phyloP scores from a whole-genome alignment of 2,797 vertebrate genomes.

The Rhinatrema bivittatum region DNA sequence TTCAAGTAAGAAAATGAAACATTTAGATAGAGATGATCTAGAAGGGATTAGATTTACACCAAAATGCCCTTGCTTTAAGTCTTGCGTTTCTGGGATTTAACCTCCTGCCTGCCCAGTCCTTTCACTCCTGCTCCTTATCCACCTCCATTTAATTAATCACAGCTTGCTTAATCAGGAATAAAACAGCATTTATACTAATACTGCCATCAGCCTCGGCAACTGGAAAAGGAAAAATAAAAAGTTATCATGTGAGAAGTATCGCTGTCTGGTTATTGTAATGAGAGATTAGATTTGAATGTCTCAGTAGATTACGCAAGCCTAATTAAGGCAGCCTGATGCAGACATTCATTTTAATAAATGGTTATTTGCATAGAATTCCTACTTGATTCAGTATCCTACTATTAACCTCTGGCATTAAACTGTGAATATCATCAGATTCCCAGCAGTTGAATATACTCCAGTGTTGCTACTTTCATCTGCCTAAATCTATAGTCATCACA shows the following conservation, averaged over 20 bases:
- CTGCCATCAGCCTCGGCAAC: constrained; percentile 2
- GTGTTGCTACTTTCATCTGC: too few relatives aligned
- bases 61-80: background rate
- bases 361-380: too few relatives aligned
- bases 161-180: constrained; percentile 2
- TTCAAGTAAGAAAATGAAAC: too few relatives aligned
- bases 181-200: constrained; percentile 16
- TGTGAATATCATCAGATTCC: too few relatives aligned
- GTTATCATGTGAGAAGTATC: constrained; percentile 17
- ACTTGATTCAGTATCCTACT: too few relatives aligned
- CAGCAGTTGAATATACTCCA: too few relatives aligned
- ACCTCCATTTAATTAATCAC: constrained; percentile 16
- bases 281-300: constrained; percentile 18
- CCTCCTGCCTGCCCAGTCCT: background rate
- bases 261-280: background rate
- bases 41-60: background rate
- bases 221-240: constrained; percentile 7
- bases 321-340: constrained; percentile 4
- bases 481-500: too few relatives aligned
- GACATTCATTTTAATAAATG: constrained; percentile 15
- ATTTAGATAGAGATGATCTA: too few relatives aligned
- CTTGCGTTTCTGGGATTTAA: background rate
- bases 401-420: too few relatives aligned
- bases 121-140: too few relatives aligned
- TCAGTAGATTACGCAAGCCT: constrained; percentile 28